Conservation (phyloP, 2,113 vertebrate species). For the Brachyhypopomus gauderio region DNA sequence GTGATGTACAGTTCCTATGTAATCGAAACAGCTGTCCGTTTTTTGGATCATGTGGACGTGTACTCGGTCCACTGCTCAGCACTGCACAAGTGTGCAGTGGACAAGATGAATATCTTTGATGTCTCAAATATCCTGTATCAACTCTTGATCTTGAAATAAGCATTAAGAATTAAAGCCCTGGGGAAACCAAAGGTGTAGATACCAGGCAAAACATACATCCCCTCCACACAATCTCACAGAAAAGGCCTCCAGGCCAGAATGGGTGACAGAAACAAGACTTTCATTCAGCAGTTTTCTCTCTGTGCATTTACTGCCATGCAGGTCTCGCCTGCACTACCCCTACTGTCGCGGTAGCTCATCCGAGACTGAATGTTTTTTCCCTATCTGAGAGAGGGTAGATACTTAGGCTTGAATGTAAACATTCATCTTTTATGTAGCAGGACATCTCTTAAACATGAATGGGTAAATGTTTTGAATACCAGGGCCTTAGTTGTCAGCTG, state of each 20-base stretch:
- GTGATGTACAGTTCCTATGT: neutral
- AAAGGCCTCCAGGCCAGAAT: constrained; percentile 36
- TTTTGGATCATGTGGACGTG: constrained; percentile 16
- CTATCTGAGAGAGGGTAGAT: constrained; percentile 74
- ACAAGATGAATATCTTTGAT: constrained; percentile 50
- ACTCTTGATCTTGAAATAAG: constrained; percentile 55
- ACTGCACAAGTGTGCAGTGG: constrained; percentile 36
- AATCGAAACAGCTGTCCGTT: neutral
- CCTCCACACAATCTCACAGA: constrained; percentile 30
- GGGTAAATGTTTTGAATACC: constrained; percentile 77
- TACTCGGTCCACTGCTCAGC: constrained; percentile 33
- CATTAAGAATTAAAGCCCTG: constrained; percentile 51
- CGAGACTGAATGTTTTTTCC: constrained; percentile 73
- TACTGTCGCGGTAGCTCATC: constrained; percentile 71
- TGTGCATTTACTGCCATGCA: neutral
- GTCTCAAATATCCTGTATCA: constrained; percentile 54
- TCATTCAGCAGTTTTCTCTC: neutral
- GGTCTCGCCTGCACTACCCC: constrained; percentile 58
- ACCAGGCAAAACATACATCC: constrained; percentile 49
- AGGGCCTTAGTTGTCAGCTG: constrained; percentile 69
- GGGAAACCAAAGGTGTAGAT: constrained; percentile 49
- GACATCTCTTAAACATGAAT: constrained; percentile 79
- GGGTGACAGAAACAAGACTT: constrained; percentile 1
- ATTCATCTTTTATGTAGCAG: constrained; percentile 82
- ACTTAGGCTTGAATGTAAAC: constrained; percentile 75